Evolutionary conservation across 2,888 invertebrate genomes (phyloP).

Genomic region (Argyresthia goedartella): DNA sequence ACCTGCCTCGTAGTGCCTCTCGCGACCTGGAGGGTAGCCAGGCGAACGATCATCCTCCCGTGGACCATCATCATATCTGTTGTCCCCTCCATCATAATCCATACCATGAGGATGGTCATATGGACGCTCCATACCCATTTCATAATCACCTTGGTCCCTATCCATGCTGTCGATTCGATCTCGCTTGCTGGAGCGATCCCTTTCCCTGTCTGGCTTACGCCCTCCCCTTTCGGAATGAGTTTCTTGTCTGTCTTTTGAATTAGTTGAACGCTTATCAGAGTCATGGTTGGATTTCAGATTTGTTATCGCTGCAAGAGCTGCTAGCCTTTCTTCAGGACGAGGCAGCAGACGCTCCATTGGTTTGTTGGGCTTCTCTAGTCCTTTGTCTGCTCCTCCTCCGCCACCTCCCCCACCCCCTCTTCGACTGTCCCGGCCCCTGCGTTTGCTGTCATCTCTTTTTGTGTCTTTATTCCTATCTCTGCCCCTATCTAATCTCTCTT

Average conservation of each 20-base stretch:
- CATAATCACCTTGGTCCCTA: constrained; percentile 61
- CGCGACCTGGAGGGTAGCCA: constrained; percentile 34
- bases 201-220: constrained; percentile 60
- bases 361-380: constrained; percentile 73
- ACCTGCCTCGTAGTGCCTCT: constrained; percentile 58
- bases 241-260: constrained; percentile 60
- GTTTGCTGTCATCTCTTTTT: constrained; percentile 64
- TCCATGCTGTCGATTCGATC: constrained; percentile 59
- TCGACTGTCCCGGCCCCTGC: constrained; percentile 61
- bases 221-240: constrained; percentile 58
- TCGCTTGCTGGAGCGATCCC: constrained; percentile 63
- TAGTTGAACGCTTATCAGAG: constrained; percentile 53
- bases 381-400: constrained; percentile 58
- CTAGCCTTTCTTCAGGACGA: constrained; percentile 74
- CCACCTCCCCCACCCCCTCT: constrained; percentile 60
- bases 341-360: constrained; percentile 74
- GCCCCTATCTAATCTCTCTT: constrained; percentile 77
- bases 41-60: constrained; percentile 60
- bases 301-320: constrained; percentile 68
- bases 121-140: constrained; percentile 49
- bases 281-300: constrained; percentile 44
- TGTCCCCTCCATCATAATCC: constrained; percentile 61
- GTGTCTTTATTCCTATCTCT: constrained; percentile 72
- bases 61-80: constrained; percentile 54
- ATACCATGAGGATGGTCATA: constrained; percentile 61